phyloP scores from a whole-genome alignment of 2,113 vertebrate genomes.

The Carlito syrichta region DNA sequence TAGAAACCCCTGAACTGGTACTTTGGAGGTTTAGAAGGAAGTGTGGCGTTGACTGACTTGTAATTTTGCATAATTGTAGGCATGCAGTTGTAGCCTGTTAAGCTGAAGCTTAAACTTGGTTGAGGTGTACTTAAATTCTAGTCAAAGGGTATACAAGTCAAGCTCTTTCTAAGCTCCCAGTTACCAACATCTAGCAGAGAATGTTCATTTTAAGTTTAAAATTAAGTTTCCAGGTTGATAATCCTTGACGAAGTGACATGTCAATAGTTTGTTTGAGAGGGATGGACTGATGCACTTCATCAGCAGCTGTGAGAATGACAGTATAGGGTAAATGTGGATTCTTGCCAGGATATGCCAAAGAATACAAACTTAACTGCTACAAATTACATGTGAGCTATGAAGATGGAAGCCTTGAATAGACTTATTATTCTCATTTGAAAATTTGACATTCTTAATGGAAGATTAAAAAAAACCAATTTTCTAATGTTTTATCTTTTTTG shows the following conservation, averaged over 20 bases:
- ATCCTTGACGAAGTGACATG: neutral
- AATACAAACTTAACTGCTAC: neutral
- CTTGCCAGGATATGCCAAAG: neutral
- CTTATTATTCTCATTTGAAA: neutral
- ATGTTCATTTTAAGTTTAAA: neutral
- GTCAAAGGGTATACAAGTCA: neutral
- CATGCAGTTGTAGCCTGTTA: neutral
- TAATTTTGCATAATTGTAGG: neutral
- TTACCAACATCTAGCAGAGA: neutral
- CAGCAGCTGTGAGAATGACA: neutral
- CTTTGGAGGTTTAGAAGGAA: neutral
- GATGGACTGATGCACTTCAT: neutral
- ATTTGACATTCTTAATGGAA: neutral
- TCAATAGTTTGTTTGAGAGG: neutral
- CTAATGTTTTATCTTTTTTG: neutral
- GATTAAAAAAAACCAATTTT: neutral
- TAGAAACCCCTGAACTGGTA: neutral
- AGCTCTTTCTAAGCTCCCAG: neutral
- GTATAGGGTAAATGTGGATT: neutral
- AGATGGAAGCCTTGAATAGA: neutral
- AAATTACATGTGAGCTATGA: neutral
- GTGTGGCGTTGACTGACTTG: too few relatives aligned
- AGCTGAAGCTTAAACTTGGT: neutral
- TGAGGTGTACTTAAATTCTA: neutral
- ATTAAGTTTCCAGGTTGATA: neutral